phyloP scores from a whole-genome alignment of 1,140 invertebrate genomes.

The Araneus ventricosus region DNA sequence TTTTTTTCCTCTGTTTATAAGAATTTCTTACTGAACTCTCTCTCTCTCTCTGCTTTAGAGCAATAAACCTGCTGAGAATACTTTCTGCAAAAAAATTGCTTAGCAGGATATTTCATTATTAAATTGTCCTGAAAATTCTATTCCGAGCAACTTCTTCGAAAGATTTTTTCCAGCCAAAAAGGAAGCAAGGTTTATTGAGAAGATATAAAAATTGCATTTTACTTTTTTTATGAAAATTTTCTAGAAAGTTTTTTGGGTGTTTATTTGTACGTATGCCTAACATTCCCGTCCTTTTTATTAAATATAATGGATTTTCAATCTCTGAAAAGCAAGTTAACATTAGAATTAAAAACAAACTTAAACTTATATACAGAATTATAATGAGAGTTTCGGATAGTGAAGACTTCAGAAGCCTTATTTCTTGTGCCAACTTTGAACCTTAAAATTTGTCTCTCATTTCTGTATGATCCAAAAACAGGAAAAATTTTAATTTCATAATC shows the following conservation, averaged over 20 bases:
- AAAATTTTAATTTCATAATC: too few species aligned
- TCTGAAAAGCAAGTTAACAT: neutral
- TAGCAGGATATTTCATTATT: conserved; percentile 27
- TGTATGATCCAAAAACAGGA: too few species aligned
- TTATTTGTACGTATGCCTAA: neutral
- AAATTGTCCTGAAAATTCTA: neutral
- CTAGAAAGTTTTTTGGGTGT: neutral
- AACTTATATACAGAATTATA: too few species aligned
- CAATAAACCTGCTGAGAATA: neutral
- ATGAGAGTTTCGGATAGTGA: too few species aligned
- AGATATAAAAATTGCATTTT: neutral
- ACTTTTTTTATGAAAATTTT: neutral
- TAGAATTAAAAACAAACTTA: too few species aligned
- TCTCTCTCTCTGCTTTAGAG: neutral
- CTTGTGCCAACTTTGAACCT: too few species aligned
- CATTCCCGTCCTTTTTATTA: neutral
- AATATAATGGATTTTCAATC: neutral
- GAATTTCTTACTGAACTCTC: neutral
- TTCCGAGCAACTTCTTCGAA: neutral
- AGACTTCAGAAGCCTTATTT: too few species aligned
- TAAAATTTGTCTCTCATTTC: too few species aligned
- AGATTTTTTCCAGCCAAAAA: neutral
- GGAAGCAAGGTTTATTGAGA: neutral
- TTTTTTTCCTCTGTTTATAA: neutral
- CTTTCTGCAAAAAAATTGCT: neutral